Conservation (phyloP, 2,888 invertebrate genomes). For the Uropetala carovei region DNA sequence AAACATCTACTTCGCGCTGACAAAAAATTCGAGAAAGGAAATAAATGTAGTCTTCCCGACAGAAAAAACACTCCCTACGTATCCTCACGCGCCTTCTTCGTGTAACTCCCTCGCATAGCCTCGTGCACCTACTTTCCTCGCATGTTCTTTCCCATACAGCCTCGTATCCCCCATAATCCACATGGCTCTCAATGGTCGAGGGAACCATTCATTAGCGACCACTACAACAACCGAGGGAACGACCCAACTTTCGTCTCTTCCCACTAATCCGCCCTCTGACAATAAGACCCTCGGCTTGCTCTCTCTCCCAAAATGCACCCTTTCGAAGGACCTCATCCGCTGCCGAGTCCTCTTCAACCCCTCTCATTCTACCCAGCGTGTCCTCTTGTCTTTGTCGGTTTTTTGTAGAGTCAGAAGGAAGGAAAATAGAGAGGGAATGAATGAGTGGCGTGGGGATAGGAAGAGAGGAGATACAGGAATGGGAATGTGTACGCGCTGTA, state of each 20-base stretch:
- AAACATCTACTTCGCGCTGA: too few species aligned
- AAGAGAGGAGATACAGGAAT: background rate
- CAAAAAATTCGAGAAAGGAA: background rate
- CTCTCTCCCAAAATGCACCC: background rate
- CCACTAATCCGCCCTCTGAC: background rate
- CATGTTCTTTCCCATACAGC: background rate
- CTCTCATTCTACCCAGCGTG: background rate
- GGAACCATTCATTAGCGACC: slow-evolving; percentile 12
- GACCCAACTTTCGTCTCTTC: too few species aligned
- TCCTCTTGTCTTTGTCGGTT: background rate
- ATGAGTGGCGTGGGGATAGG: background rate
- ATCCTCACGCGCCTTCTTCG: background rate
- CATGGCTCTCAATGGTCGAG: background rate
- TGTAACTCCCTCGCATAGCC: too few species aligned
- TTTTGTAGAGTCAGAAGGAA: background rate
- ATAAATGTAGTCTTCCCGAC: background rate
- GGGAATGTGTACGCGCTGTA: background rate
- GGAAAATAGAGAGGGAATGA: background rate
- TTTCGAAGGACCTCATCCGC: background rate
- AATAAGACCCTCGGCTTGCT: background rate
- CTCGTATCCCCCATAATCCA: background rate
- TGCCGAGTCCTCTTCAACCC: background rate
- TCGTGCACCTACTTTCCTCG: background rate
- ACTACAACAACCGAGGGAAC: background rate
- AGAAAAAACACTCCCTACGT: background rate